These are phyloP conservation scores for Rhincodon typus DNA, from an alignment of 2,797 vertebrate genomes.

Conservation along the genomic window DNA sequence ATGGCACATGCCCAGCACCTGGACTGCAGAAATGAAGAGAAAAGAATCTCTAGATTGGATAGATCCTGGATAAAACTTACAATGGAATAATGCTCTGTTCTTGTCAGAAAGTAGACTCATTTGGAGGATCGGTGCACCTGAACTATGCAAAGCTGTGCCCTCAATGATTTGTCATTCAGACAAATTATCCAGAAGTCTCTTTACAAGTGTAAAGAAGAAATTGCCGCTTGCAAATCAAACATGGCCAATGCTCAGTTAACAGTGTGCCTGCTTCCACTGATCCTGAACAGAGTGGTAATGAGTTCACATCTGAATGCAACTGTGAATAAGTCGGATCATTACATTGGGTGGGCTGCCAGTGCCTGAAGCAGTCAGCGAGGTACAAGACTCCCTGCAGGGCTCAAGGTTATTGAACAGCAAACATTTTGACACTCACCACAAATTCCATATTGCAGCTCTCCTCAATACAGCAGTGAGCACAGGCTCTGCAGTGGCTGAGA, in stretches of 20 bases:
- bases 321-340: background rate
- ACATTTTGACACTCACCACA: slow-evolving; percentile 1
- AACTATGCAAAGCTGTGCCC: background rate
- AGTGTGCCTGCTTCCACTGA: background rate
- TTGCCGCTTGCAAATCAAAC: background rate
- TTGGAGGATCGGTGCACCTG: background rate
- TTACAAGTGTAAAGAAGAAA: background rate
- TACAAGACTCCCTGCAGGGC: background rate
- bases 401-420: background rate
- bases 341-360: background rate
- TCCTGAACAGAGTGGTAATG: background rate
- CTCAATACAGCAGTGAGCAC: background rate
- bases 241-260: background rate
- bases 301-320: background rate
- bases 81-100: background rate
- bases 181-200: background rate
- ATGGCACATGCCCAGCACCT: background rate
- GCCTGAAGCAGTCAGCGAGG: background rate
- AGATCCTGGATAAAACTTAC: background rate
- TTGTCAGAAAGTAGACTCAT: background rate
- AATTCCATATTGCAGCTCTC: background rate
- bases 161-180: background rate
- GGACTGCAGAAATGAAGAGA: background rate
- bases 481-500: background rate
- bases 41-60: background rate